A percentile compares a stretch with the other conserved stretches of the same genome.
These are phyloP conservation scores for Agrilus mali DNA, from an alignment of 2,888 invertebrate species.

Conservation along the genomic window DNA sequence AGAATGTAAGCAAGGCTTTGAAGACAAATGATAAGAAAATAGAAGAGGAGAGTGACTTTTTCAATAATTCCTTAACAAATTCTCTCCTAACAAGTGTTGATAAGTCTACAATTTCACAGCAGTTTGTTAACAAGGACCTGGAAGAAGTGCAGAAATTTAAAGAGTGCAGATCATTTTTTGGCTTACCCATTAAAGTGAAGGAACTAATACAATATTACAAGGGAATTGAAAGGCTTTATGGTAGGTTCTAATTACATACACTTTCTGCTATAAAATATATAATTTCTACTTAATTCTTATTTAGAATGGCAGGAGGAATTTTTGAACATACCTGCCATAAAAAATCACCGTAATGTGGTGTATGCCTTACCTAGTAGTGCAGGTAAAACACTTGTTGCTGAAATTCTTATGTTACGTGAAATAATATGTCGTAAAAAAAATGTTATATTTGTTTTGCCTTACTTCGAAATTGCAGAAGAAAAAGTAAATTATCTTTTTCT, in stretches of 20 bases:
- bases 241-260: constrained; percentile 38
- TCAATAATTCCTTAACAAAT: constrained; percentile 22
- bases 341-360: constrained; percentile 65
- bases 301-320: constrained; percentile 94
- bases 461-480: constrained; percentile 94
- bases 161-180: constrained; percentile 54
- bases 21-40: too few species aligned
- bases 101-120: constrained; percentile 16
- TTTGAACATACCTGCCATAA: constrained; percentile 61
- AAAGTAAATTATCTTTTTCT: constrained; percentile 48
- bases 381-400: constrained; percentile 94
- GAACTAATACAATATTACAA: constrained; percentile 59
- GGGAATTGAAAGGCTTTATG: constrained; percentile 71
- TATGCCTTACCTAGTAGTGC: constrained; percentile 94
- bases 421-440: constrained; percentile 68
- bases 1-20: too few species aligned
- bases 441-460: constrained; percentile 83
- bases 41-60: constrained; percentile 5
- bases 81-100: constrained; percentile 25
- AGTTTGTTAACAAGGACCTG: constrained; percentile 12
- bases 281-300: constrained; percentile 16
- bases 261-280: constrained; percentile 1
- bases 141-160: constrained; percentile 8
- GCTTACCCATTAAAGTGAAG: constrained; percentile 59
- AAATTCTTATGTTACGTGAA: constrained; percentile 82